phyloP scores from a whole-genome alignment of 2,888 invertebrate species.

The Callimorpha dominula region DNA sequence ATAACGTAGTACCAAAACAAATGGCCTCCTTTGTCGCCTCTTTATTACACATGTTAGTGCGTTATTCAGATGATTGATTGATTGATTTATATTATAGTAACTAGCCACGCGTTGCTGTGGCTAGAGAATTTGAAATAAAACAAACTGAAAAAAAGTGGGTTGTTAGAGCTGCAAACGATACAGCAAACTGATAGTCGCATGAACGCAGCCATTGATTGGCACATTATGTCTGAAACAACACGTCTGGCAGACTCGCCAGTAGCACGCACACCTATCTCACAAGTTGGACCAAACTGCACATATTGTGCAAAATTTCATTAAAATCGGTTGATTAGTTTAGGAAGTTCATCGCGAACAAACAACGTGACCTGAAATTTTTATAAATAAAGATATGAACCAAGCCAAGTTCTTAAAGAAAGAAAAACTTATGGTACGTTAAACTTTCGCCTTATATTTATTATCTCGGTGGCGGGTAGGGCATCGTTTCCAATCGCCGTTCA shows the following conservation, averaged over 20 bases:
- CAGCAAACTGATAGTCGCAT: slow-evolving; percentile 25
- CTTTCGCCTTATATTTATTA: slow-evolving; percentile 62
- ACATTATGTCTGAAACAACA: slow-evolving; percentile 37
- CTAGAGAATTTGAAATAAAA: too few relatives aligned
- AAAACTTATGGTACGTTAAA: slow-evolving; percentile 49
- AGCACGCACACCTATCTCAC: slow-evolving; percentile 56
- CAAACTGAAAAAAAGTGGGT: slow-evolving; percentile 11
- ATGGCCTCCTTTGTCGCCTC: slow-evolving; percentile 75
- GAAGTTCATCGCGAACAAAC: too few relatives aligned
- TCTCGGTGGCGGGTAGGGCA: slow-evolving; percentile 56
- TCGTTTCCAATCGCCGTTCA: slow-evolving; percentile 63
- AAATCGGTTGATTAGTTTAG: too few relatives aligned
- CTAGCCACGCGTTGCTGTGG: too few relatives aligned
- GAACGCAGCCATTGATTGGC: slow-evolving; percentile 31
- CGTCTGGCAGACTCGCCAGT: slow-evolving; percentile 38
- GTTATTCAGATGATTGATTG: slow-evolving; percentile 63
- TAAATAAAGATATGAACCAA: slow-evolving; percentile 44
- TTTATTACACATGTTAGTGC: slow-evolving; percentile 70
- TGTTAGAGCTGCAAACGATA: slow-evolving; percentile 20
- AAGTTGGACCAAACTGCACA: too few relatives aligned
- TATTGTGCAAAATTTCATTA: too few relatives aligned
- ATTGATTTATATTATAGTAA: slow-evolving; percentile 43
- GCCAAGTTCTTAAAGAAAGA: slow-evolving; percentile 56
- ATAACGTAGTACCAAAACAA: slow-evolving; percentile 83
- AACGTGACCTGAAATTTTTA: too few relatives aligned